phyloP scores from a whole-genome alignment of 2,888 invertebrate genomes.

The Amphipyra berbera region DNA sequence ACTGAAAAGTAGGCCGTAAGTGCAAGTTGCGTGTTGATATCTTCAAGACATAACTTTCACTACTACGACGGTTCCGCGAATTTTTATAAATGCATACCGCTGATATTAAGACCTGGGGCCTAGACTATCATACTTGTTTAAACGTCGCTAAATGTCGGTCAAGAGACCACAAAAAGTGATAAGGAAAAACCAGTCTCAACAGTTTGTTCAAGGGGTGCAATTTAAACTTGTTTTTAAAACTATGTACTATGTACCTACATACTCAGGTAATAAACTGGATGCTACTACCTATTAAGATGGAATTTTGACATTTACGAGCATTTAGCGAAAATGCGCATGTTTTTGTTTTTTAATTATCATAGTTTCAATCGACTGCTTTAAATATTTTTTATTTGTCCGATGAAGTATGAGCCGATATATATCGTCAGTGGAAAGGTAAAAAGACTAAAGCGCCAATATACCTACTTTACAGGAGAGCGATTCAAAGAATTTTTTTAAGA shows the following conservation, averaged over 20 bases:
- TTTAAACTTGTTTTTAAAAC: slow-evolving; percentile 26
- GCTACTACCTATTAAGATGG: background rate
- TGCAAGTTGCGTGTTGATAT: slow-evolving; percentile 48
- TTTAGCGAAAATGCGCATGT: background rate
- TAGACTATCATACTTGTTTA: slow-evolving; percentile 44
- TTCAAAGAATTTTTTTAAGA: no score
- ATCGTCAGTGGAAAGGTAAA: no score
- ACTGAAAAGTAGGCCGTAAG: slow-evolving; percentile 20
- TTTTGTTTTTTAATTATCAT: background rate
- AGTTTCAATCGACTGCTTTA: no score
- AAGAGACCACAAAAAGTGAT: slow-evolving; percentile 47
- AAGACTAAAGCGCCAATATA: no score
- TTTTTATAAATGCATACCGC: slow-evolving; percentile 61
- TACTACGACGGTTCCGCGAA: slow-evolving; percentile 69
- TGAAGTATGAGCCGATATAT: no score
- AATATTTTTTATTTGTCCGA: no score
- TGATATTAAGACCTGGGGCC: slow-evolving; percentile 55
- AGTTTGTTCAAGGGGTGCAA: slow-evolving; percentile 34
- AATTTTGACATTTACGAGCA: slow-evolving; percentile 6
- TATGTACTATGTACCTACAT: background rate
- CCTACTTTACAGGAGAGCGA: no score
- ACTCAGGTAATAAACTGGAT: slow-evolving; percentile 7
- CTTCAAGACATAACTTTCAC: slow-evolving; percentile 74
- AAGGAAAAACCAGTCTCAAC: slow-evolving; percentile 33
- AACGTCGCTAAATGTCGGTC: slow-evolving; percentile 56